Evolutionary conservation across 2,797 vertebrate species (phyloP), one percentile per base, ranked within the genome.

Genomic region (Acanthurus leucopareius): DNA sequence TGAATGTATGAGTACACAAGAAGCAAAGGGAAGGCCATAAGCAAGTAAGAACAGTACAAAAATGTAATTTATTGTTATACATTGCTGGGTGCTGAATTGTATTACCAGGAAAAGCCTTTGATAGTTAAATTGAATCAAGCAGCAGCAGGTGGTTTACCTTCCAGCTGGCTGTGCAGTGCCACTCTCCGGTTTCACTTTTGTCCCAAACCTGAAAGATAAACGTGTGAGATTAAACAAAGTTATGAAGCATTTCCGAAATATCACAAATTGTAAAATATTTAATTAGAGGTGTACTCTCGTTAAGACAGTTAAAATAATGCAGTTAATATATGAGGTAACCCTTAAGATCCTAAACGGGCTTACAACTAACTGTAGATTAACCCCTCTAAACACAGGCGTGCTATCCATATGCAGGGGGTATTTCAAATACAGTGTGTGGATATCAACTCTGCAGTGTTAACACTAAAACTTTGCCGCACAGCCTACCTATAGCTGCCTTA

Each of bases 81-180:
- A 61, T 20, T 0, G 19, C 6, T 16, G 20, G 1, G 6, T 51
- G 42, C 62, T 16, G 10, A 49, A 20, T 7, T 16, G 32, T 32
- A 47, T 38, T 7, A 54, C 14, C 20, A 44, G 32, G 3, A 35
- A 40, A 53, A 62, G 17, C 0, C 1, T 65, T 14, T 25, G 2
- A 0, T 5, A 10, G 51, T 54, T 79, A 19, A 51, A 59, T 49
- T 1, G 5, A 19, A 61, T 47, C 8, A 54, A 47, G 13, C n/a
- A 45, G 20, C 7, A 25, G 59, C 19, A 56, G 20, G 16, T 44
- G 20, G 20, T 60, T 93, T 87, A 98, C 98, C 97, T 99, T 99
- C 98, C 98, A 99, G 87, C 98, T 99, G 32, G 98, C 98, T 3
- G 98, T 99, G 89, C 98, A 99, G 66, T 96, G 96, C 98, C 98